Percentiles rank a stretch among this genome's conserved stretches.
Evolutionary conservation across 1,140 invertebrate species (phyloP).

Genomic region (Eufriesea mexicana): DNA sequence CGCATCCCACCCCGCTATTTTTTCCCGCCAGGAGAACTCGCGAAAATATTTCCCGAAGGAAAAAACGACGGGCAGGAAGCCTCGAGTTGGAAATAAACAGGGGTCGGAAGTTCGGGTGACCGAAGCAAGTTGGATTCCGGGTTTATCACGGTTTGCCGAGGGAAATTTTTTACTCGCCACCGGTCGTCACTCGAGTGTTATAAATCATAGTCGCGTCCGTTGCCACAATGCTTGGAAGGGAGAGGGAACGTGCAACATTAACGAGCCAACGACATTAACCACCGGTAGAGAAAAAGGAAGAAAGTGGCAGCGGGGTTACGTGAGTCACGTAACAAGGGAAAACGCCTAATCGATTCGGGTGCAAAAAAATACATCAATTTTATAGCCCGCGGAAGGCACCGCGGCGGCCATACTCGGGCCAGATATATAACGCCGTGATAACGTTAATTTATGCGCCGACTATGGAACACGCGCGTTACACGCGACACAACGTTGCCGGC

Average conservation of each 20-base stretch:
- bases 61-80: no score
- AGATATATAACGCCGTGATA: conserved; percentile 52
- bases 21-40: no score
- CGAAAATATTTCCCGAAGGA: no score
- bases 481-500: conserved; percentile 39
- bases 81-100: no score
- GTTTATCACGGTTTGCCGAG: no score
- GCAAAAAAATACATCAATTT: conserved; percentile 62
- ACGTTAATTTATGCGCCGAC: conserved; percentile 58
- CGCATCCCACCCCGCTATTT: no score
- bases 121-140: no score
- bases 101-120: no score
- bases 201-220: no score
- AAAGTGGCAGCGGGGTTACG: conserved; percentile 15
- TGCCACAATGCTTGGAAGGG: no score
- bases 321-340: conserved; percentile 53
- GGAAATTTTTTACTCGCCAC: no score
- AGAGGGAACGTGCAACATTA: background rate
- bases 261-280: background rate
- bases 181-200: no score
- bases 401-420: background rate
- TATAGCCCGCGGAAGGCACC: conserved; percentile 44
- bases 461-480: conserved; percentile 32
- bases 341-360: conserved; percentile 45
- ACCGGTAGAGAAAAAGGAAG: background rate